Conservation (phyloP, 1,140 invertebrate genomes). For the Helicoverpa zea region DNA sequence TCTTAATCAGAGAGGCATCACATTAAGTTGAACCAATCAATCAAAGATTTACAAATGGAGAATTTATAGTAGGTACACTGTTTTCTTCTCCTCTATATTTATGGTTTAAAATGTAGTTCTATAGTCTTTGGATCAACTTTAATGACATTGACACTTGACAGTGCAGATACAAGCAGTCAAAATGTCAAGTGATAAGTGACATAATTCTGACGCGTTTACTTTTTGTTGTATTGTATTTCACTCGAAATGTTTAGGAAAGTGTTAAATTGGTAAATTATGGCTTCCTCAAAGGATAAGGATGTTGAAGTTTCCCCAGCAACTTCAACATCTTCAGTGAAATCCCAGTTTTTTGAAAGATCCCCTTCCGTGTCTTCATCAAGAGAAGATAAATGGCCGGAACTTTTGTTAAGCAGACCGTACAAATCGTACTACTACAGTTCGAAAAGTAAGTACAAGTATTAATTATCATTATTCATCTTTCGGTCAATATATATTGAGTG, state of each 20-base stretch:
- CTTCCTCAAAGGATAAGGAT: constrained; percentile 71
- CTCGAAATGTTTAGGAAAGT: constrained; percentile 51
- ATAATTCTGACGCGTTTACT: constrained; percentile 58
- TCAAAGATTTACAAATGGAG: too few relatives aligned
- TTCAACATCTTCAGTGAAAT: constrained; percentile 73
- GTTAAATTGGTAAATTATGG: constrained; percentile 66
- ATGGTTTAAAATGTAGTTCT: too few relatives aligned
- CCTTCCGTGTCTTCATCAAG: constrained; percentile 76
- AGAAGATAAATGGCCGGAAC: constrained; percentile 83
- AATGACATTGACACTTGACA: constrained; percentile 37
- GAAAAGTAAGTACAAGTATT: constrained; percentile 73
- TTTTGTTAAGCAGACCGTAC: constrained; percentile 77
- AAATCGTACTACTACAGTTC: constrained; percentile 77
- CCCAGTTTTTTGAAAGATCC: constrained; percentile 72
- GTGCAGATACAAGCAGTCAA: too few relatives aligned
- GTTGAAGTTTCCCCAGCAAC: constrained; percentile 72
- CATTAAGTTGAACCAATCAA: too few relatives aligned
- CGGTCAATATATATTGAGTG: not conserved
- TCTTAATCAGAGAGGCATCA: too few relatives aligned
- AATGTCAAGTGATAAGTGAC: constrained; percentile 47
- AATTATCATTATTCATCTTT: not conserved
- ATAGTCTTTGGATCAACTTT: constrained; percentile 1
- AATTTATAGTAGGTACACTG: too few relatives aligned
- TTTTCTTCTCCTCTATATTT: too few relatives aligned
- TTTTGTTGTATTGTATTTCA: constrained; percentile 52